Base-by-base conservation (phyloP, 2,113 vertebrate species). In the Pollachius pollachius region DNA sequence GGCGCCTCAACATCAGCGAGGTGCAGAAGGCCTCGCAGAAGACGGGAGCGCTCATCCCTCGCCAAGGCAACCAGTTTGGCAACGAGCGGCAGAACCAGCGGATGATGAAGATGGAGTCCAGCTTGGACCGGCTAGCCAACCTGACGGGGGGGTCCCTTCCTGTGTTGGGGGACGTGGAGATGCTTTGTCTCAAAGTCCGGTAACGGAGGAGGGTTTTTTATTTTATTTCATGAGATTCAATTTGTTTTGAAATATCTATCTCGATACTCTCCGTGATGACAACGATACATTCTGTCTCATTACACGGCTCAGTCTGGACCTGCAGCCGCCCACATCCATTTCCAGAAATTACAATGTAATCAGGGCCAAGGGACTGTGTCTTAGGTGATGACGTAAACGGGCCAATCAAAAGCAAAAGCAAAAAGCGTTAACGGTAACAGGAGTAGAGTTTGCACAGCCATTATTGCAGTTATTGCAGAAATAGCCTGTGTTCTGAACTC, bases 81-180 rank as follows among this genome's bases (percentile, higher is more conserved):
- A 88, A 88, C 66, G 76, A 82, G 68, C 57, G n/a, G 0, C 73
- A 69, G 27, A 80, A 83, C 67, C 88, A 88, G 76, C 73, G 64
- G 52, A 91, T 94, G 17, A 41, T 84, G 84, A 79, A 89, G 30
- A 85, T 91, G 79, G 69, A 93, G 72, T 84, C 84, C 62, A 84
- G 81, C 71, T 80, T 89, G 84, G 84, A 85, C 16, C 69, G 80
- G 71, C 80, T 95, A 1, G 11, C 21, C n/a, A 88, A 85, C 65
- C 34, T 85, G 68, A 84, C 71, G 0, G 72, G 83, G 73, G 68
- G 76, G 52, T 76, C 90, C 61, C 84, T 64, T 68, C 81, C 79
- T 13, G 87, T 59, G 7, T 15, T 73, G 64, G 73, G 87, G 52
- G 79, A 82, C 64, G 67, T 92, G 78, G 91, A 92, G 78, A 82